phyloP scores from a whole-genome alignment of 2,797 vertebrate genomes.

The Brachyrhaphis roseni region DNA sequence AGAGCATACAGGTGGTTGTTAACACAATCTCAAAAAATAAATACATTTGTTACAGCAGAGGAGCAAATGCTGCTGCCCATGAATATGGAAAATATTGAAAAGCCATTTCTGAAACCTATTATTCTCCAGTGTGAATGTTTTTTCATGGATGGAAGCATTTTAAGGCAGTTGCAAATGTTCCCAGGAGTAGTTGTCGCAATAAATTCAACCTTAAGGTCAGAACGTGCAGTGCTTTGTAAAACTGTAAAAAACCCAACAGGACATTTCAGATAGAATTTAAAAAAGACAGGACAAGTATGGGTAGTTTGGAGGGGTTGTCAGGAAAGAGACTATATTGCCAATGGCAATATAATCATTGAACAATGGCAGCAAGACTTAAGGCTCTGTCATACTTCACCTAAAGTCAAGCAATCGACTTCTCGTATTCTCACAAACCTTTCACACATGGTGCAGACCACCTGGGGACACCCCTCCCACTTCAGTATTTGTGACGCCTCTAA shows the following conservation, averaged over 20 bases:
- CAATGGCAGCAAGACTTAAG: background rate
- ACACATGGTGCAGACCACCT: too few species aligned
- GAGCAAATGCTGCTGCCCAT: background rate
- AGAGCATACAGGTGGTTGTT: background rate
- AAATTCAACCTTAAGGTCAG: background rate
- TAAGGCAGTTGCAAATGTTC: background rate
- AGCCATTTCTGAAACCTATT: background rate
- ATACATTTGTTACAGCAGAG: background rate
- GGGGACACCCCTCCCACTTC: too few species aligned
- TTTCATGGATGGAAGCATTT: background rate
- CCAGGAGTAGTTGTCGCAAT: background rate
- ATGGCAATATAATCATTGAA: too few species aligned
- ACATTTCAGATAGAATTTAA: background rate
- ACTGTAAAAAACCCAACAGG: background rate
- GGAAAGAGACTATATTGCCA: background rate
- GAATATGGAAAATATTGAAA: background rate
- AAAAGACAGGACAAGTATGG: background rate
- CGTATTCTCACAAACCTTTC: too few species aligned
- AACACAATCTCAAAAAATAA: background rate
- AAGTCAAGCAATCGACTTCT: too few species aligned
- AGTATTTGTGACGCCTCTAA: too few species aligned
- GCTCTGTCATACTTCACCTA: too few species aligned
- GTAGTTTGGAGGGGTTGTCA: background rate
- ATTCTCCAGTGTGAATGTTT: background rate
- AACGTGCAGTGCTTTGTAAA: background rate